A percentile compares a stretch with the other conserved stretches of the same genome.
Conservation (phyloP, 2,888 invertebrate species). For the Buathra laborator region DNA sequence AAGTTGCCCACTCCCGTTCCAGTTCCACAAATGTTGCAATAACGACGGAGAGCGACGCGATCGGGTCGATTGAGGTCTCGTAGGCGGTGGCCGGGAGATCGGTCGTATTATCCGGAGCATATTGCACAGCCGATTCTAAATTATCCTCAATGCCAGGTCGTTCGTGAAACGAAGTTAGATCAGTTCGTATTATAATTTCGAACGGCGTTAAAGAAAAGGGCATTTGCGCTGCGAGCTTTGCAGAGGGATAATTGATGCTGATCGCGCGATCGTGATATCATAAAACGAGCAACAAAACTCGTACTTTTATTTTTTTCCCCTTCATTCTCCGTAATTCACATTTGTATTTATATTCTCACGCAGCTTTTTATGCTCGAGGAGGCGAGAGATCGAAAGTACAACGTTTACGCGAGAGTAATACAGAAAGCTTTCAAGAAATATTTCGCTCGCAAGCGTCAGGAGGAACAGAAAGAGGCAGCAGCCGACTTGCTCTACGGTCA, state of each 20-base stretch:
- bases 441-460: slow-evolving; percentile 87
- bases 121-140: slow-evolving; percentile 42
- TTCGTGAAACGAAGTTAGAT: slow-evolving; percentile 30
- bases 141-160: slow-evolving; percentile 52
- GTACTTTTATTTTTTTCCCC: background rate
- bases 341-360: slow-evolving; percentile 19
- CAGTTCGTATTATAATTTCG: slow-evolving; percentile 18
- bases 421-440: slow-evolving; percentile 89
- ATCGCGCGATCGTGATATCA: background rate
- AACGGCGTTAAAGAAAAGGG: slow-evolving; percentile 23
- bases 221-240: background rate
- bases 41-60: slow-evolving; percentile 23
- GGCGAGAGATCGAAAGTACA: slow-evolving; percentile 89
- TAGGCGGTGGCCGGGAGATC: slow-evolving; percentile 45
- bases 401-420: slow-evolving; percentile 88
- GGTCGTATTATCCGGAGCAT: slow-evolving; percentile 20
- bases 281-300: background rate
- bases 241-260: slow-evolving; percentile 2
- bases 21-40: slow-evolving; percentile 56
- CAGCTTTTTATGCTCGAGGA: slow-evolving; percentile 90
- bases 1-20: slow-evolving; percentile 36
- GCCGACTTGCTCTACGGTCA: slow-evolving; percentile 86
- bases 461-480: slow-evolving; percentile 87
- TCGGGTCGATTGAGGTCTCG: slow-evolving; percentile 49
- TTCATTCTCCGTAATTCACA: background rate